Evolutionary conservation across 2,888 invertebrate species (phyloP), one percentile per base, ranked within the genome.

Genomic region (Epicampocera succincta): DNA sequence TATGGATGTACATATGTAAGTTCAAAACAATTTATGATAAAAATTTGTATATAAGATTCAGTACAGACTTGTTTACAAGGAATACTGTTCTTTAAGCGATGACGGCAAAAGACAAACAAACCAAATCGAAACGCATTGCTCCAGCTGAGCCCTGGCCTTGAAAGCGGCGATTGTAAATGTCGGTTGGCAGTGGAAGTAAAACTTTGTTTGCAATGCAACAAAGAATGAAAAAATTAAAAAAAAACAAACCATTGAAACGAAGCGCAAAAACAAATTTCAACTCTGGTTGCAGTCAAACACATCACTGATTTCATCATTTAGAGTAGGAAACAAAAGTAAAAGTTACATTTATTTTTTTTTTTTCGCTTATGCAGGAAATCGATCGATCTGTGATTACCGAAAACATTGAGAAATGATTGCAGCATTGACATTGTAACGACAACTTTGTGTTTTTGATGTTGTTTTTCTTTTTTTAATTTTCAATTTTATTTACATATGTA

Each of bases 361-460:
- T 25, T 11, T 15, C 38, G 1, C 15, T 25, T 6, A 9, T 13
- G 19, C n/a, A 15, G 29, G 42, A 42, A 8, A 48, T 40, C 42
- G 42, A 6, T 29, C n/a, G 15, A 42, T 29, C 17, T 50, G 15
- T 25, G 42, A 46, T 46, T 56, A 1, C 13, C 33, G 19, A n/a
- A 46, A 69, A 40, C 56, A 74, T 29, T 46, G 25, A 60, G 0
- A 52, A 44, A 15, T 52, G 44, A 60, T 60, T 52, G 15, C 44
- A 68, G 33, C 52, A 76, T 69, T 61, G 61, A 69, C 68, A 69
- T 76, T 76, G 50, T 52, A 52, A 33, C n/a, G 33, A 42, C 65
- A 60, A 40, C 71, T 29, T 29, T 29, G 42, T 52, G 29, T 50
- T 50, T 60, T n/a, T n/a, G n/a, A n/a, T n/a, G n/a, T n/a, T n/a